Conservation (phyloP, 2,797 vertebrate species). For the Sebastes dallii region DNA sequence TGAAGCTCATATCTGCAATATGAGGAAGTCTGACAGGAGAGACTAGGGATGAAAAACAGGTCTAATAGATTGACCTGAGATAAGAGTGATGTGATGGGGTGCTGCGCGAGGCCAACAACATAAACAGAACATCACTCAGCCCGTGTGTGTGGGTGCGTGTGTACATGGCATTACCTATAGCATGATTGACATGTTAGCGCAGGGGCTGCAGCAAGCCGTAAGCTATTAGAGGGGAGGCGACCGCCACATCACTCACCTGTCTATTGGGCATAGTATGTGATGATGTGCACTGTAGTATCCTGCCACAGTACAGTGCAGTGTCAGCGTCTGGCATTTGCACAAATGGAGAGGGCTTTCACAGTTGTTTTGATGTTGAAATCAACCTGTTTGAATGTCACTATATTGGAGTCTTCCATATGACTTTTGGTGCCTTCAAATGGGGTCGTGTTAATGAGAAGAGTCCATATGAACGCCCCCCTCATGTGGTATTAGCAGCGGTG, state of each 20-base stretch:
- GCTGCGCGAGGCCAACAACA: conserved; percentile 39
- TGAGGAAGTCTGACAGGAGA: conserved; percentile 2
- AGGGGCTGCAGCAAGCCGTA: conserved; percentile 30
- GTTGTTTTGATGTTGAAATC: background rate
- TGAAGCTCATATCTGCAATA: background rate
- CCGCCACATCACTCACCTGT: conserved; percentile 60
- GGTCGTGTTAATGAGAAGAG: too few species aligned
- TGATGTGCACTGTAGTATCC: conserved; percentile 8
- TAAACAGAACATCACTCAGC: conserved; percentile 53
- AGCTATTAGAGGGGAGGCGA: conserved; percentile 41
- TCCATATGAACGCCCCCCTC: too few species aligned
- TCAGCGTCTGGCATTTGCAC: background rate
- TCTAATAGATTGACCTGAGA: conserved; percentile 13
- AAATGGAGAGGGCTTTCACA: background rate
- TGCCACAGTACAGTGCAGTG: background rate
- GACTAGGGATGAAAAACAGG: conserved; percentile 5
- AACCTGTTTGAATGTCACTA: background rate
- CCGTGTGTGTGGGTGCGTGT: conserved; percentile 20
- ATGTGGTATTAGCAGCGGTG: too few species aligned
- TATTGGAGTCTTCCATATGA: background rate
- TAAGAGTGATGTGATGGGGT: conserved; percentile 33
- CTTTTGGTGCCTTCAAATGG: too few species aligned
- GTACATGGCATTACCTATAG: conserved; percentile 22
- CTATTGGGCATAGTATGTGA: conserved; percentile 7
- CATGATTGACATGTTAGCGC: conserved; percentile 55